Base-by-base conservation (phyloP, 30 jellyfish, hydroid and myxozoan species). In the Chironex yamaguchii region DNA sequence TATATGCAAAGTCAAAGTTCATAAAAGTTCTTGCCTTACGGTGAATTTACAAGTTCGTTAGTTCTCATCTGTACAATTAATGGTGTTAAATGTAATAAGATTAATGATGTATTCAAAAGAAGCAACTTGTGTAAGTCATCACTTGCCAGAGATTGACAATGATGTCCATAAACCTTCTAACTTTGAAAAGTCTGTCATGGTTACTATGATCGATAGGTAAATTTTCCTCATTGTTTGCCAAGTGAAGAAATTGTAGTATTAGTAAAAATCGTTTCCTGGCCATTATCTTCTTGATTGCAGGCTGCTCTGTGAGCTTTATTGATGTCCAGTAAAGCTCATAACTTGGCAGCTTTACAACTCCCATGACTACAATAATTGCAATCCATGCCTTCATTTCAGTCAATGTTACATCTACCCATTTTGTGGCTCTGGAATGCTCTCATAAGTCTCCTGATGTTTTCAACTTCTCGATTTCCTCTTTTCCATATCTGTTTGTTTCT, bases 131-230 rank as follows among this genome's bases (percentile, higher is more conserved):
- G n/a, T n/a, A n/a, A n/a, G n/a, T n/a, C n/a, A n/a, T n/a, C n/a
- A n/a, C n/a, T 48, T 72, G 79, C 85, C 85, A 72, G 27, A 72
- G 74, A 0, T 29, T 71, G 20, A 72, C 85, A 35, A 72, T 22
- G 50, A 17, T 34, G 33, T 72, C 74, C 85, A 72, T 36, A 4
- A 72, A 36, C 22, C 49, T 23, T 34, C 77, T 27, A 3, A 72
- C 1, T 48, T 72, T 72, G 85, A 72, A 72, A 2, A 72, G 34
- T 9, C 85, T 0, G 85, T 72, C 79, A 20, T 72, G 85, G 30
- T 72, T 3, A 3, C 49, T 12, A 48, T 35, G 42, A 13, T 29
- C 76, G 3, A 20, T n/a, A 2, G 82, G 82, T 12, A 68, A 33
- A 32, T 68, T 68, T 21, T 27, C 1, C 25, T 68, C 82, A 4